Base-by-base conservation (phyloP, 2,888 invertebrate genomes). In the Eledone cirrhosa region DNA sequence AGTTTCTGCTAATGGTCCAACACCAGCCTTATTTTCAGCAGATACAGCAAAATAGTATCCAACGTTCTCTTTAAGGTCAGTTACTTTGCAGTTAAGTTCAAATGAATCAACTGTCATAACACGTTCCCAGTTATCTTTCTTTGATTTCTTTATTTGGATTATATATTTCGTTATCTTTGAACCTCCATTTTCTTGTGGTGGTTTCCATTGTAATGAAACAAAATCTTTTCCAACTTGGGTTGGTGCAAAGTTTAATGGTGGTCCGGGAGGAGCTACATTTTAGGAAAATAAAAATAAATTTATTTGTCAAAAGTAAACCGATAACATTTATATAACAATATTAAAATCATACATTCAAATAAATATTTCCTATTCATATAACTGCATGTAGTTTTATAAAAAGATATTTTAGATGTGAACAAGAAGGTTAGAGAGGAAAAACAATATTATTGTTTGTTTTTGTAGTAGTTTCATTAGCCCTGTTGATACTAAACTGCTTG, bases 11-110 rank as follows among this genome's bases (percentile, higher is more conserved):
- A 14, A 41, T 22, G 72, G 72, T 41, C 72, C 72, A n/a, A n/a
- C 11, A 27, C 88, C 88, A 59, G 84, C 82, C 63, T 83, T 85
- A 85, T 91, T 91, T 81, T 89, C 88, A 47, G 90, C 90, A 22
- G 87, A 85, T 19, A 91, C 87, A 53, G 89, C 85, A 85, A 91
- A 90, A 78, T 84, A 85, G 78, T 90, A 90, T 67, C 85, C 85
- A 74, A 85, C 86, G 77, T 87, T 88, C 75, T 88, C 87, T 29
- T 84, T 84, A 48, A 90, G 83, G 77, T 86, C 83, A 48, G 82
- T 85, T 78, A 87, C 85, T 59, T 85, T 87, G 81, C 84, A 86
- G 8, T 82, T 82, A 27, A 83, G 81, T 24, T 88, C 87, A 41
- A 82, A 81, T 24, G 84, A 81, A 74, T 85, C 84, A 65, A 87